These are phyloP conservation scores for Urosaurus nigricauda DNA, from an alignment of 2,797 vertebrate species.

Conservation along the genomic window DNA sequence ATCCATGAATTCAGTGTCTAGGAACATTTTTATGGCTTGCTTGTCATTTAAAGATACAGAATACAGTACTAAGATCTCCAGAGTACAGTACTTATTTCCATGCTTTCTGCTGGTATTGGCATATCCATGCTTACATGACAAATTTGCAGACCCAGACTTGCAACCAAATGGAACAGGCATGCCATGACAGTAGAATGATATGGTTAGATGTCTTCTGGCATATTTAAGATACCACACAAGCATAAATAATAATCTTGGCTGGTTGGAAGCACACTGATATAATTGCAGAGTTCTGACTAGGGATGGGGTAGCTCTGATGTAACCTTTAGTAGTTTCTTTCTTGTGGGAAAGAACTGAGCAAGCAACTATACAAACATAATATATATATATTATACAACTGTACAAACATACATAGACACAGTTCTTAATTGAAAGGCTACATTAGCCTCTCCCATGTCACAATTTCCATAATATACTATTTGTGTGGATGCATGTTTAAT, in stretches of 20 bases:
- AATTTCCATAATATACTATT: background rate
- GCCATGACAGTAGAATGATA: background rate
- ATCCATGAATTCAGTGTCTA: background rate
- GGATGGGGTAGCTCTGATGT: background rate
- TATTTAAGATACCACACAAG: background rate
- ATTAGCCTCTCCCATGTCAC: background rate
- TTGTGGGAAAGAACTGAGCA: background rate
- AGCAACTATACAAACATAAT: background rate
- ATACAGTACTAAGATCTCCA: background rate
- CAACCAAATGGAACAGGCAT: background rate
- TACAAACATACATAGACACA: background rate
- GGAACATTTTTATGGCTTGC: background rate
- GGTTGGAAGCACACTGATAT: background rate
- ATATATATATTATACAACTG: background rate
- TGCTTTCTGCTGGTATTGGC: background rate
- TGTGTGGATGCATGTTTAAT: no score
- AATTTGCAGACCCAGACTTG: background rate
- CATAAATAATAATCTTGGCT: slow-evolving; percentile 25
- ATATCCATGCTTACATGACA: background rate
- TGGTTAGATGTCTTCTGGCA: slow-evolving; percentile 14
- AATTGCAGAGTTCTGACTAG: slow-evolving; percentile 14
- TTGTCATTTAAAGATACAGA: background rate
- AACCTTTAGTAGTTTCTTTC: slow-evolving; percentile 10
- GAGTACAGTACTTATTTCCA: background rate
- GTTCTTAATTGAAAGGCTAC: background rate